A percentile compares a stretch with the other conserved stretches of the same genome.
Evolutionary conservation across 2,797 vertebrate genomes (phyloP).

Genomic region (Eurystomus glaucurus): DNA sequence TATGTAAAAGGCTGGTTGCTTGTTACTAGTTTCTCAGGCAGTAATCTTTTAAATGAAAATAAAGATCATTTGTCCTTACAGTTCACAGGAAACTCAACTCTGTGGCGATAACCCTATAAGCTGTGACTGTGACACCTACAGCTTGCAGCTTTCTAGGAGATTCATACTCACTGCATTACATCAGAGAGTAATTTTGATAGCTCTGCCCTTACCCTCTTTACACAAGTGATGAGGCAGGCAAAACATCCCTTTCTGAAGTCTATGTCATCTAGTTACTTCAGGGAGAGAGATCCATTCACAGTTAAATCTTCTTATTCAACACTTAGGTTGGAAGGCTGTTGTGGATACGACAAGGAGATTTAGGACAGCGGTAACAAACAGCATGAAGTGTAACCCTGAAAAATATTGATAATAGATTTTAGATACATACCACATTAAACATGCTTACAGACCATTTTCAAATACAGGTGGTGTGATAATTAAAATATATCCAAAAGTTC

Average conservation of each 20-base stretch:
- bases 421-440: neutral
- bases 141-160: slow-evolving; percentile 38
- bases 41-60: neutral
- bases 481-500: neutral
- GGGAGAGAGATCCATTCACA: neutral
- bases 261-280: neutral
- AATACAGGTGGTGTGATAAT: neutral
- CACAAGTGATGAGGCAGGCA: slow-evolving; percentile 10
- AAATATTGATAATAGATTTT: neutral
- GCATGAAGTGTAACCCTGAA: neutral
- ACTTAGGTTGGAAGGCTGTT: neutral
- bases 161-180: slow-evolving; percentile 15
- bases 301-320: neutral
- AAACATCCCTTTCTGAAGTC: neutral
- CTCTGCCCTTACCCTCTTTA: slow-evolving; percentile 35
- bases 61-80: neutral
- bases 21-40: neutral
- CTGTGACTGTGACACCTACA: neutral
- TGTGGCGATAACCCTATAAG: neutral
- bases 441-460: neutral
- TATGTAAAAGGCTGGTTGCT: neutral
- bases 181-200: slow-evolving; percentile 33
- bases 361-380: neutral
- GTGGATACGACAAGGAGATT: neutral
- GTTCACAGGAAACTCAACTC: slow-evolving; percentile 5